Percentiles rank a stretch among this genome's conserved stretches.
Evolutionary conservation across 2,113 vertebrate genomes (phyloP).

Genomic region (Junco hyemalis): DNA sequence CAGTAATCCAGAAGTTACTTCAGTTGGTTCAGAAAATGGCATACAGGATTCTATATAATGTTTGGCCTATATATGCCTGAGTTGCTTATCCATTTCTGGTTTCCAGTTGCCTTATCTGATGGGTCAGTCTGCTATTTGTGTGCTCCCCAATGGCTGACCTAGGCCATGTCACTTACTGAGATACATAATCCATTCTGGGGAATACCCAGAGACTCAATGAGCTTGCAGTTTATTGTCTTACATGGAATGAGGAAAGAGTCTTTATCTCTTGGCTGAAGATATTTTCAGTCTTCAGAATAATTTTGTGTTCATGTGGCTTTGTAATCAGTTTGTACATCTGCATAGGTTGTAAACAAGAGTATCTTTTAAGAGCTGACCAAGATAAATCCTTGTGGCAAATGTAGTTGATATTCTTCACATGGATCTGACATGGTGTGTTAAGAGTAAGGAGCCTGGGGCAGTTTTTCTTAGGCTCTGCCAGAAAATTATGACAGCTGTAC

Average conservation of each 20-base stretch:
- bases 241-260: not conserved
- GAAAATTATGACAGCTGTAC: not conserved
- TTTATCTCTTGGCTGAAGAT: not conserved
- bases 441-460: not conserved
- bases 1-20: not conserved
- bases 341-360: not conserved
- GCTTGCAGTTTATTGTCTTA: not conserved
- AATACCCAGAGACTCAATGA: not conserved
- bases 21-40: not conserved
- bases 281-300: not conserved
- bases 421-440: not conserved
- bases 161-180: not conserved
- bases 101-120: not conserved
- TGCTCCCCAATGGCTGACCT: not conserved
- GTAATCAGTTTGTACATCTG: not conserved
- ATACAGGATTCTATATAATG: not conserved
- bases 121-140: not conserved
- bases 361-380: not conserved
- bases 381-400: not conserved
- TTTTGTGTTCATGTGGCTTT: not conserved
- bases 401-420: not conserved
- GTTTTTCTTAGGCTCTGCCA: not conserved
- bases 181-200: not conserved
- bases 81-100: not conserved
- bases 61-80: not conserved